Evolutionary conservation across 35 echinoderm and acorn worm genomes (phyloP), one percentile per base, ranked within the genome.

Genomic region (Ophiothrix spiculata): DNA sequence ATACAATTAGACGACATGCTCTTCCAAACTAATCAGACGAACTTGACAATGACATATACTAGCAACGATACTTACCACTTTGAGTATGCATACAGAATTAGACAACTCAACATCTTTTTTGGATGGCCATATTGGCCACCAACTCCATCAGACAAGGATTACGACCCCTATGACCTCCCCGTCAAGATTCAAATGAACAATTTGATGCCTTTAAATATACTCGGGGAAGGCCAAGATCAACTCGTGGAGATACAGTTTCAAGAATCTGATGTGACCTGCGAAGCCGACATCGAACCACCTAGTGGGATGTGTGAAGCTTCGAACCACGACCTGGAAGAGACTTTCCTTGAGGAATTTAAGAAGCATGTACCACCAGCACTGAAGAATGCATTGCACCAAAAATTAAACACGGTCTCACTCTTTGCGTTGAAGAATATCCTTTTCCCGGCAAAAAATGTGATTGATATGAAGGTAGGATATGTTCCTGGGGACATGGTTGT

Each of bases 371-470:
- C 79, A 4, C 6, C 6, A 32, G 14, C 19, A n/a, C 39, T 46
- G 31, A 29, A 42, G 37, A 29, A 32, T 37, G 36, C n/a, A 38
- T 81, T 81, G 29, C 25, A 80, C 14, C 38, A 81, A 33, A n/a
- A 39, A 4, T 42, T 81, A 29, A 21, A 81, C 0, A 33, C 38
- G 4, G 79, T 81, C 38, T 81, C 79, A 19, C 36, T 49, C 0
- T 81, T 81, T 46, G 79, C 79, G 0, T 37, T 81, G 79, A 81
- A 81, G 79, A 81, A 81, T 31, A 23, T 49, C 13, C 40, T 81
- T 0, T 81, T 81, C 79, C 79, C 78, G 6, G 19, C 39, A n/a
- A 81, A 81, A 33, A 81, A 81, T 46, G n/a, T 81, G 39, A 81
- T 81, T 33, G 41, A 40, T 16, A 19, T 81, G 79, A 54, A 81